Conservation (phyloP, 2,888 invertebrate species). For the Cylindroiulus punctatus region DNA sequence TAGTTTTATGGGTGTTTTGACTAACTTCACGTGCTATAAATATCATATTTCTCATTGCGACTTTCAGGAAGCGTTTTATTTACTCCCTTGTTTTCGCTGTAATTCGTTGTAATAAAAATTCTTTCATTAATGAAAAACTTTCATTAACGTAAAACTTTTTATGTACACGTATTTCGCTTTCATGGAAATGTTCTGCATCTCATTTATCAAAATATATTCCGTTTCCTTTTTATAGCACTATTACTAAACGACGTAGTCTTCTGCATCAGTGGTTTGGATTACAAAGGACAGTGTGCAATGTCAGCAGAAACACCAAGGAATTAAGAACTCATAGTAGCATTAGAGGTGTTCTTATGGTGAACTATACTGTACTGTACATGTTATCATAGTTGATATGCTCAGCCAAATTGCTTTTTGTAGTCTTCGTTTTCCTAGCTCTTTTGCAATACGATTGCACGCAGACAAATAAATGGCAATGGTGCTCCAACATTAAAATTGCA, state of each 20-base stretch:
- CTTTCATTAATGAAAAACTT: too few species aligned
- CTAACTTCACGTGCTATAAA: too few species aligned
- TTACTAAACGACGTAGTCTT: neutral
- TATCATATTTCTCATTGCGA: too few species aligned
- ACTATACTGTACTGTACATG: neutral
- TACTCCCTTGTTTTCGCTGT: too few species aligned
- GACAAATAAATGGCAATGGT: slow-evolving; percentile 13
- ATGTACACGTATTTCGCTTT: too few species aligned
- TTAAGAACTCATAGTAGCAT: neutral
- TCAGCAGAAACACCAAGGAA: neutral
- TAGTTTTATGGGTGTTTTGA: too few species aligned
- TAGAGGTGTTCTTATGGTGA: neutral
- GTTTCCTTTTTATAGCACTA: neutral
- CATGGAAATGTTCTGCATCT: too few species aligned
- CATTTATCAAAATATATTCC: too few species aligned
- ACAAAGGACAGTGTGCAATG: neutral
- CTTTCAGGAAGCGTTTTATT: too few species aligned
- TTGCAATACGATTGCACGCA: slow-evolving; percentile 16
- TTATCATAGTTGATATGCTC: neutral
- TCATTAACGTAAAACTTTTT: too few species aligned
- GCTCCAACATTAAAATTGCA: neutral
- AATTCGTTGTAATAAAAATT: too few species aligned
- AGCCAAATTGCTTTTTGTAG: neutral
- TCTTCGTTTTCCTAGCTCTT: neutral
- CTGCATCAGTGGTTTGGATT: neutral